These are phyloP conservation scores for Probosciger aterrimus DNA, from an alignment of 2,113 vertebrate genomes.

Conservation along the genomic window DNA sequence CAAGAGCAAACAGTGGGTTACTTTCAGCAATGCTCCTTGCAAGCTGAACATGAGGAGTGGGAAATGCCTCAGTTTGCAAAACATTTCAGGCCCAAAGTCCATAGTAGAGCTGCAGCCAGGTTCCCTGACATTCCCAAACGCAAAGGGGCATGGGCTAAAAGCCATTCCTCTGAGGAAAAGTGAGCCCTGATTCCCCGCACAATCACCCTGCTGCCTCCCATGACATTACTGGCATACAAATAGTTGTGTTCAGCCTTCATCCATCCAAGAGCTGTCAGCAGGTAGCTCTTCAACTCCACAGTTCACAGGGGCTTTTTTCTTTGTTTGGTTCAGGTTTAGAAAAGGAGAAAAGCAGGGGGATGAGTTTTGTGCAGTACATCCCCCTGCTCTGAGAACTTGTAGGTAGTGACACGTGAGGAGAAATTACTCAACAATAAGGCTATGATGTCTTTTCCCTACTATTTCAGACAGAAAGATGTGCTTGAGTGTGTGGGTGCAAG, in stretches of 20 bases:
- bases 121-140: not conserved
- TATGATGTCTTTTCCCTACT: not conserved
- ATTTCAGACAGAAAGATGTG: not conserved
- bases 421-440: conserved; percentile 26
- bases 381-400: not conserved
- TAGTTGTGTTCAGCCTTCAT: not conserved
- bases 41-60: not conserved
- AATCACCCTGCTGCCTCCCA: not conserved
- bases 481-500: not conserved
- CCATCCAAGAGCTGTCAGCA: not conserved
- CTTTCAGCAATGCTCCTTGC: not conserved
- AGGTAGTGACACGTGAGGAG: not conserved
- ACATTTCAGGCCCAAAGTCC: not conserved
- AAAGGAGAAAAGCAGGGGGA: not conserved
- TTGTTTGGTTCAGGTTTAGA: not conserved
- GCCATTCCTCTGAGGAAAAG: not conserved
- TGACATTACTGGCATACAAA: not conserved
- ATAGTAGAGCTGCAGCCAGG: not conserved
- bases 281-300: not conserved
- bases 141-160: not conserved
- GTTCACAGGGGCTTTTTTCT: not conserved
- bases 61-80: not conserved
- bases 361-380: not conserved
- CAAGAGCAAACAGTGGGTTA: not conserved
- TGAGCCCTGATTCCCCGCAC: not conserved